Conservation (phyloP, 2,888 invertebrate species). For the Odontocerum albicorne region DNA sequence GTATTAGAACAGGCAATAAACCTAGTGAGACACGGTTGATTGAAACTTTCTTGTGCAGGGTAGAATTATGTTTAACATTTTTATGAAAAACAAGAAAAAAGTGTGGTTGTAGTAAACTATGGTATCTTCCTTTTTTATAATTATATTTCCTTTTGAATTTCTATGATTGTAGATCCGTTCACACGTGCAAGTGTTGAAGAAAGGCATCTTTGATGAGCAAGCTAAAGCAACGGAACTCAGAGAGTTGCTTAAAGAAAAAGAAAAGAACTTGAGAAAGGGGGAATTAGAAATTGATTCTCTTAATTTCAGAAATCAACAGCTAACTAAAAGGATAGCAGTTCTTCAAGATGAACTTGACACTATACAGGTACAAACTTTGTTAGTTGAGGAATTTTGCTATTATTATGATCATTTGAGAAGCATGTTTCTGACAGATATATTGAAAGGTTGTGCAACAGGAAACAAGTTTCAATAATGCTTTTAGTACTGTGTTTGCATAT, state of each 20-base stretch:
- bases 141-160: no score
- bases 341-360: conserved; percentile 86
- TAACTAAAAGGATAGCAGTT: conserved; percentile 88
- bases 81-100: no score
- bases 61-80: no score
- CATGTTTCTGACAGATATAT: no score
- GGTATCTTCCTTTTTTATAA: no score
- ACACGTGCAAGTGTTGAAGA: conserved; percentile 89
- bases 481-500: no score
- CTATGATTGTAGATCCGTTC: conserved; percentile 82
- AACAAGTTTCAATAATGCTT: no score
- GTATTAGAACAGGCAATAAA: no score
- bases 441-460: no score
- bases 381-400: not conserved
- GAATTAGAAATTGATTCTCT: conserved; percentile 94
- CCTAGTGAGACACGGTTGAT: no score
- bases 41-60: no score
- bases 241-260: conserved; percentile 79
- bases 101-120: no score
- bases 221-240: conserved; percentile 73
- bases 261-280: conserved; percentile 79
- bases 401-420: conserved; percentile 20
- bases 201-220: conserved; percentile 91
- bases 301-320: conserved; percentile 88
- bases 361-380: conserved; percentile 56